Base-by-base conservation (phyloP, 2,888 invertebrate genomes). In the Erebia aethiops region DNA sequence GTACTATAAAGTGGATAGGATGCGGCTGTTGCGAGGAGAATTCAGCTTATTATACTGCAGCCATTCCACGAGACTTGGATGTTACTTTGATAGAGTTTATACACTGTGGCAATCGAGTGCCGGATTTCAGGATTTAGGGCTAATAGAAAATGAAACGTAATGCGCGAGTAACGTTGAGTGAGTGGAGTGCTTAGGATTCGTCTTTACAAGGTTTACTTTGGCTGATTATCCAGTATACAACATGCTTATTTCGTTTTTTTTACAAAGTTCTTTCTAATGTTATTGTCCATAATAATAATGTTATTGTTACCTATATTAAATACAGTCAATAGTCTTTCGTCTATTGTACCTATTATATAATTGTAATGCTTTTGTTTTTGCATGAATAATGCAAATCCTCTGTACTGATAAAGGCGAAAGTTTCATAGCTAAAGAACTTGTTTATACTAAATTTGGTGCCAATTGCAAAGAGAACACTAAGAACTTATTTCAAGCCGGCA, bases 1-100 rank as follows among this genome's bases (percentile, higher is more conserved):
- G 86, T 85, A 86, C 88, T 88, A 88, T 90, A 91, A 90, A 91
- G 83, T 87, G 87, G 84, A 89, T 87, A 86, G 86, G 84, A 87
- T 86, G 88, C 83, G 86, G 85, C 87, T 86, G 80, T 88, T 87
- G 80, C 80, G 78, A 79, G 79, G 79, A 77, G 78, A 74, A 76
- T 77, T 77, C 74, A 76, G 73, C 73, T 75, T 77, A 75, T 75
- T 75, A 76, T 79, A 79, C 83, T 84, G 85, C 85, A 83, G 80
- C 70, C 65, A 64, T 71, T 72, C 64, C 66, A 16, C 61, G 21
- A 74, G 65, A 66, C 71, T 74, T 73, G 67, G 69, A 73, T 73
- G 67, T 73, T 70, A 71, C 67, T 73, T 72, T 72, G 68, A 74
- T 72, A 74, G 70, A 74, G 67, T 74, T 74, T 70, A 67, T 73